phyloP scores from a whole-genome alignment of 2,888 invertebrate species.

The Mythimna pallens region DNA sequence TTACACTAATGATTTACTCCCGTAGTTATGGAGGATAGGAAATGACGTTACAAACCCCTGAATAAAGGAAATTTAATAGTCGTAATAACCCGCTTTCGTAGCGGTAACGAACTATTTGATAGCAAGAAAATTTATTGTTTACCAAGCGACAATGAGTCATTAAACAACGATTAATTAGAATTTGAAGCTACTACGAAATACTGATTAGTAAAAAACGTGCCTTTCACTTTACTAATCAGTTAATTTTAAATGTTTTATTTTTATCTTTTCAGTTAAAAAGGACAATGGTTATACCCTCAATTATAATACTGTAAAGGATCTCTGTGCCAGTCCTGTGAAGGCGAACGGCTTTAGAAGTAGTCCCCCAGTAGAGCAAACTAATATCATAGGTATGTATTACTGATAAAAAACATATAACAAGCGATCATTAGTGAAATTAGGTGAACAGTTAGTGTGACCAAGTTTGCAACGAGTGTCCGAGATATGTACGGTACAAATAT shows the following conservation, averaged over 20 bases:
- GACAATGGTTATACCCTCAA: conserved; percentile 89
- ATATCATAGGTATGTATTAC: conserved; percentile 82
- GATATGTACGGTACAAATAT: neutral
- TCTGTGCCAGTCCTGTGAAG: conserved; percentile 89
- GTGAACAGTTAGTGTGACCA: conserved; percentile 43
- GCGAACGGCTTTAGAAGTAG: conserved; percentile 87
- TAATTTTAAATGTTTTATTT: conserved; percentile 35
- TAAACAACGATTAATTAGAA: conserved; percentile 57
- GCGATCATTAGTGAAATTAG: conserved; percentile 41
- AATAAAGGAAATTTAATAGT: conserved; percentile 26
- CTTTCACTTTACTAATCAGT: conserved; percentile 30
- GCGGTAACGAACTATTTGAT: conserved; percentile 26
- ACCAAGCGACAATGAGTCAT: conserved; percentile 43
- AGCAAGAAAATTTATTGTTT: conserved; percentile 29
- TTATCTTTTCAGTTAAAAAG: conserved; percentile 85
- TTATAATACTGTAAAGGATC: conserved; percentile 87
- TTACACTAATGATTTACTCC: conserved; percentile 21
- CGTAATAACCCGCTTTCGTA: conserved; percentile 33
- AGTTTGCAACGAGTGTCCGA: conserved; percentile 19
- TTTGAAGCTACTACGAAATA: conserved; percentile 31
- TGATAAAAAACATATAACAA: conserved; percentile 23
- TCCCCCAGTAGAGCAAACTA: conserved; percentile 88
- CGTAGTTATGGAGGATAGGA: conserved; percentile 17
- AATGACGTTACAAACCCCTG: conserved; percentile 21
- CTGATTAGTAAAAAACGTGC: conserved; percentile 29